These are phyloP conservation scores for Myotis brandtii DNA, from an alignment of 2,113 vertebrate species.

Conservation along the genomic window DNA sequence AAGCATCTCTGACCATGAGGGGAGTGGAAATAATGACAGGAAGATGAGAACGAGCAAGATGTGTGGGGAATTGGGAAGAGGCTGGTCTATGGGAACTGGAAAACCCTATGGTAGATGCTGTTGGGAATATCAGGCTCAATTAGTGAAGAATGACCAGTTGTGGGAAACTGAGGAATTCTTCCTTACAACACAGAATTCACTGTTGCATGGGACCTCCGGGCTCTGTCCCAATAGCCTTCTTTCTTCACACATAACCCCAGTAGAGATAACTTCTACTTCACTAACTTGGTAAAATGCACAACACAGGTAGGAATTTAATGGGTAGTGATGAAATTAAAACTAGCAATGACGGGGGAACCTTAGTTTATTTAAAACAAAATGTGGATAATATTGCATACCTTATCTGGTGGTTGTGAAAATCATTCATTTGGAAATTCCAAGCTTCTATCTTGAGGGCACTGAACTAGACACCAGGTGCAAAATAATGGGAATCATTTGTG, in stretches of 20 bases:
- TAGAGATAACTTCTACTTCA: neutral
- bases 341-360: neutral
- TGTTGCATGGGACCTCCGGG: neutral
- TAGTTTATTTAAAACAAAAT: slow-evolving; percentile 7
- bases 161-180: neutral
- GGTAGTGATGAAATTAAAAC: neutral
- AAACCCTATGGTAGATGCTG: neutral
- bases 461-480: neutral
- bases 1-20: neutral
- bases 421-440: neutral
- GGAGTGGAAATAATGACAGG: neutral
- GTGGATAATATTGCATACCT: neutral
- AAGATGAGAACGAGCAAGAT: neutral
- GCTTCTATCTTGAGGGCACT: neutral
- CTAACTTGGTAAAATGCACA: neutral
- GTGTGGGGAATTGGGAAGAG: neutral
- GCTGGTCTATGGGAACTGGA: neutral
- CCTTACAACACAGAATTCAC: neutral
- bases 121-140: neutral
- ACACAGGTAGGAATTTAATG: neutral
- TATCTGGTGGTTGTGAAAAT: neutral
- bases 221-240: neutral
- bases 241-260: neutral
- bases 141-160: neutral
- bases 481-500: neutral